These are phyloP conservation scores for Hozukius guyotensis DNA, from an alignment of 2,797 vertebrate species.

Conservation along the genomic window DNA sequence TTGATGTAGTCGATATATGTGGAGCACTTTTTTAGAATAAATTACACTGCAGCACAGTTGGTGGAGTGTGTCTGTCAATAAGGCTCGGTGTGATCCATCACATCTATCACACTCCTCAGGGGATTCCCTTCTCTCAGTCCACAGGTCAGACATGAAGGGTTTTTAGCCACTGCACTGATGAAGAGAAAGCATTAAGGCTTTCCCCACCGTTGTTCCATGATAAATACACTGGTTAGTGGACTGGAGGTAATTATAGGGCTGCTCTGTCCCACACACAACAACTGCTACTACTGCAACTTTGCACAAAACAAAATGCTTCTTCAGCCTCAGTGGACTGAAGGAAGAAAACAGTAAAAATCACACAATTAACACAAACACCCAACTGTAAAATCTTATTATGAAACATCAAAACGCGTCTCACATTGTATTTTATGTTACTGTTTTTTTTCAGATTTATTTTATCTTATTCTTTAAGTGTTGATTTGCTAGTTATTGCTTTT, in stretches of 20 bases:
- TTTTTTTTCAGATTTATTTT: not conserved
- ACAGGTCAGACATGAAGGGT: slow-evolving; percentile 60
- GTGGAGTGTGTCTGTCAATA: slow-evolving; percentile 66
- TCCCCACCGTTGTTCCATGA: slow-evolving; percentile 49
- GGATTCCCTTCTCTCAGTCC: slow-evolving; percentile 31
- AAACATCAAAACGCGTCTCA: slow-evolving; percentile 5
- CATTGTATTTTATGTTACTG: not conserved
- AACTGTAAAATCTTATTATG: not conserved
- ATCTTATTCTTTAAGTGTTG: not conserved
- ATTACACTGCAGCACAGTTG: slow-evolving; percentile 45
- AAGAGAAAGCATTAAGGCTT: slow-evolving; percentile 69
- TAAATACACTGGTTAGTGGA: slow-evolving; percentile 52
- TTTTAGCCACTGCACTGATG: slow-evolving; percentile 71
- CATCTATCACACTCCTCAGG: slow-evolving; percentile 47
- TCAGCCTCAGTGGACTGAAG: not conserved
- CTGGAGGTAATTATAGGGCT: slow-evolving; percentile 48
- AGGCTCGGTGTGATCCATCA: slow-evolving; percentile 60
- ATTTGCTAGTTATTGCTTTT: not conserved
- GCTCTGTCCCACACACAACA: slow-evolving; percentile 16
- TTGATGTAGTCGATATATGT: slow-evolving; percentile 48
- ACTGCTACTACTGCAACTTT: slow-evolving; percentile 4
- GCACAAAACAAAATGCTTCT: slow-evolving; percentile 1
- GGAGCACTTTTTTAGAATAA: slow-evolving; percentile 56
- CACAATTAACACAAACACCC: slow-evolving; percentile 13
- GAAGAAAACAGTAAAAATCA: slow-evolving; percentile 5